Evolutionary conservation across 2,113 vertebrate genomes (phyloP), one percentile per base, ranked within the genome.

Genomic region (Herpetotheres cachinnans): DNA sequence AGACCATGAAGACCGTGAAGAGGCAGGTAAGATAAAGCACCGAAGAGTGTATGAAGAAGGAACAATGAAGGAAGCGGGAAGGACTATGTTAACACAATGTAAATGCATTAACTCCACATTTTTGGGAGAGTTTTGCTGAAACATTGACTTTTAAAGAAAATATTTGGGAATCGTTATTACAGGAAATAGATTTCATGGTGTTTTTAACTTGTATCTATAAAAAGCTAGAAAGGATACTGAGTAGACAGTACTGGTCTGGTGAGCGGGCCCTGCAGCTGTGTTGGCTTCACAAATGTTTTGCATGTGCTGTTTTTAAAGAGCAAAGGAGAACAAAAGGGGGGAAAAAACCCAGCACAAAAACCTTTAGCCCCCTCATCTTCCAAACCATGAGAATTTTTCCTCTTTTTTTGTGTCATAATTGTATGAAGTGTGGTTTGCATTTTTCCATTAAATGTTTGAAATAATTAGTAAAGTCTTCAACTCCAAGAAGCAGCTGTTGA

Each of bases 231-330:
- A 91, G 93, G 95, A 98, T 96, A 95, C 89, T 46, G 87, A 62
- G 84, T 95, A 96, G 96, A 97, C 97, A 97, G 86, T 69, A 19
- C 90, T 95, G 94, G 85, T 94, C 42, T 97, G 93, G 67, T 70
- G 84, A 96, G 93, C 15, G 77, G 81, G 89, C 91, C 93, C 95
- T 93, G 82, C 98, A 98, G 97, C 98, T 99, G 98, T 91, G 94
- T 92, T 97, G 95, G 65, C 79, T 98, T 98, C 93, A 56, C 89
- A 96, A 97, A 82, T 97, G 97, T 95, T 96, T 96, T 95, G 82
- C 95, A 96, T 98, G 79, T 98, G 97, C 92, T 92, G 82, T 95
- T 97, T 93, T 96, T 95, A 32, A 97, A 97, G 90, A 96, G 84
- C 54, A 94, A 93, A 97, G 91, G 93, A 96, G 96, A 97, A 95